These are phyloP conservation scores for Hemiscyllium ocellatum DNA, from an alignment of 2,113 vertebrate species.

Conservation along the genomic window DNA sequence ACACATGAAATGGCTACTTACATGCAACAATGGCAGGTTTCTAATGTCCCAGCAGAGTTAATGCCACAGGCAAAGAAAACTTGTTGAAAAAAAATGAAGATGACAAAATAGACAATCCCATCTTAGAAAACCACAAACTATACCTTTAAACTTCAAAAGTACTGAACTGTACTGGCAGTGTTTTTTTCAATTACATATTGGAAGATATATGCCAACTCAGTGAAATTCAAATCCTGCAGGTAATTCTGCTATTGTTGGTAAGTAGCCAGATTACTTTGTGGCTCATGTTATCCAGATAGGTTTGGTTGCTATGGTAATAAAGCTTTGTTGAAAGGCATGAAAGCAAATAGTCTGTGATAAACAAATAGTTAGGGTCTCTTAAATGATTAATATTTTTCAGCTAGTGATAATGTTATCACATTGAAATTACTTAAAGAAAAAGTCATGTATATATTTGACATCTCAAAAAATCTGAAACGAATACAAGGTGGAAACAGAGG, in stretches of 20 bases:
- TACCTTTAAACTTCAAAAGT: background rate
- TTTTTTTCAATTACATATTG: background rate
- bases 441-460: background rate
- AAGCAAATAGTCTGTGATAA: too few species aligned
- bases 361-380: background rate
- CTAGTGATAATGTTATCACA: background rate
- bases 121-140: background rate
- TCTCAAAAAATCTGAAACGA: background rate
- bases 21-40: background rate
- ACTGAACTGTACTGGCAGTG: background rate
- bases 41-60: background rate
- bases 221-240: background rate
- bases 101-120: background rate
- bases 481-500: background rate
- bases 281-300: background rate
- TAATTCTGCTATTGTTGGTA: background rate
- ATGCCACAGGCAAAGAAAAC: background rate
- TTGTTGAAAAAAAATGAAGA: background rate
- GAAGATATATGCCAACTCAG: background rate
- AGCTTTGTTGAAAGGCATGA: background rate
- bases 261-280: background rate
- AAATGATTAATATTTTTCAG: background rate
- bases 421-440: background rate
- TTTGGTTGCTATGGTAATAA: background rate
- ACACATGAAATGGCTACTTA: background rate